Percentiles rank a stretch among this genome's conserved stretches.
Conservation (phyloP, 2,113 vertebrate species). For the Scolopax mira region DNA sequence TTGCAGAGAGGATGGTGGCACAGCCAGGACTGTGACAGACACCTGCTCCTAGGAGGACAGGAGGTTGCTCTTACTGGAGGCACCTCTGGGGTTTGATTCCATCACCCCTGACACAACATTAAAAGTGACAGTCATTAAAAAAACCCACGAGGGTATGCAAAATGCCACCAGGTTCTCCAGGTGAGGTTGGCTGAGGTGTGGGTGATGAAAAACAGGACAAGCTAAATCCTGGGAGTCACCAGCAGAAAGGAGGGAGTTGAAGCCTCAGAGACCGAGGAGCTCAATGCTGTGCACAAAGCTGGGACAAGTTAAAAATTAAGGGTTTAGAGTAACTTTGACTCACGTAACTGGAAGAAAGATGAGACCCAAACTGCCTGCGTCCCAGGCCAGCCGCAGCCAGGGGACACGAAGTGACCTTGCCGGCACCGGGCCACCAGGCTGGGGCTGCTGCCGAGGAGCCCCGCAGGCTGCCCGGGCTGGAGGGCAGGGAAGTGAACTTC, state of each 20-base stretch:
- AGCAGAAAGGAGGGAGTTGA: neutral
- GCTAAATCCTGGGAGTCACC: neutral
- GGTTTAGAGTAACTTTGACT: neutral
- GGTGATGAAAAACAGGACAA: neutral
- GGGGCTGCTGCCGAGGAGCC: neutral
- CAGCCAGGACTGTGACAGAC: neutral
- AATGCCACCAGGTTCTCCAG: neutral
- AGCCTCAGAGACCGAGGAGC: neutral
- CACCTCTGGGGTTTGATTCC: neutral
- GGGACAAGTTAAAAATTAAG: neutral
- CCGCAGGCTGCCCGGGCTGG: neutral
- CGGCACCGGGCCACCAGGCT: fast-evolving
- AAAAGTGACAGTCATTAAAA: neutral
- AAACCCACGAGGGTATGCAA: neutral
- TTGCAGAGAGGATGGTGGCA: neutral
- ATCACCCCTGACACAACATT: too few relatives aligned
- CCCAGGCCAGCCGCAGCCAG: fast-evolving
- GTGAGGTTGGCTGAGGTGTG: neutral
- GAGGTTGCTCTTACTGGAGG: neutral
- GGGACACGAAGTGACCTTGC: neutral
- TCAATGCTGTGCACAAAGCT: neutral
- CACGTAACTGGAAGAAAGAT: neutral
- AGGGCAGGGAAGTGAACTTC: neutral
- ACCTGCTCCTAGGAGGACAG: fast-evolving
- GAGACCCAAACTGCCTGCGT: fast-evolving